Conservation (phyloP, 2,888 invertebrate genomes). For the Hypomecis atomaria region DNA sequence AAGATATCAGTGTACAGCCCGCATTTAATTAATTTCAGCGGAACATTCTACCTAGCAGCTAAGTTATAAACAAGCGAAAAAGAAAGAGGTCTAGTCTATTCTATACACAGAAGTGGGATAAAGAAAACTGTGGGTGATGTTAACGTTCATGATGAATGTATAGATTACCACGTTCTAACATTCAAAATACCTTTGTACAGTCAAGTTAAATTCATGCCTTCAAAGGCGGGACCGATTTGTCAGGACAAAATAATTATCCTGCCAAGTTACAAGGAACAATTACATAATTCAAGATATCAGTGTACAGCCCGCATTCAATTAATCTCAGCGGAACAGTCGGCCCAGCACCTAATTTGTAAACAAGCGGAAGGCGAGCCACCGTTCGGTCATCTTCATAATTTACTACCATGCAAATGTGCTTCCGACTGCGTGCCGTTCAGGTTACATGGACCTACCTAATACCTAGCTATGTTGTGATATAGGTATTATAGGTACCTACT, state of each 20-base stretch:
- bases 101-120: too few species aligned
- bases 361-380: constrained; percentile 59
- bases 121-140: too few species aligned
- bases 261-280: constrained; percentile 9
- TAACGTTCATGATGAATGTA: too few species aligned
- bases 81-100: too few species aligned
- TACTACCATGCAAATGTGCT: constrained; percentile 67
- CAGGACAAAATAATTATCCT: constrained; percentile 7
- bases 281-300: constrained; percentile 26
- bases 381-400: constrained; percentile 67
- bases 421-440: constrained; percentile 52
- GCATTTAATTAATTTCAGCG: constrained; percentile 44
- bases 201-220: too few species aligned
- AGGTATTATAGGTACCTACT: neutral
- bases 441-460: constrained; percentile 19
- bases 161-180: too few species aligned
- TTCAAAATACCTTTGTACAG: too few species aligned
- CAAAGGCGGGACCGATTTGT: neutral
- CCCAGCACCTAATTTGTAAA: constrained; percentile 66
- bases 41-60: constrained; percentile 58
- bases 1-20: constrained; percentile 27
- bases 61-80: constrained; percentile 63
- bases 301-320: constrained; percentile 41
- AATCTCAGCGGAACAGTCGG: constrained; percentile 46
- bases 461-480: neutral